Evolutionary conservation across 1,140 invertebrate species (phyloP), one percentile per base, ranked within the genome.

Genomic region (Fopius arisanus): DNA sequence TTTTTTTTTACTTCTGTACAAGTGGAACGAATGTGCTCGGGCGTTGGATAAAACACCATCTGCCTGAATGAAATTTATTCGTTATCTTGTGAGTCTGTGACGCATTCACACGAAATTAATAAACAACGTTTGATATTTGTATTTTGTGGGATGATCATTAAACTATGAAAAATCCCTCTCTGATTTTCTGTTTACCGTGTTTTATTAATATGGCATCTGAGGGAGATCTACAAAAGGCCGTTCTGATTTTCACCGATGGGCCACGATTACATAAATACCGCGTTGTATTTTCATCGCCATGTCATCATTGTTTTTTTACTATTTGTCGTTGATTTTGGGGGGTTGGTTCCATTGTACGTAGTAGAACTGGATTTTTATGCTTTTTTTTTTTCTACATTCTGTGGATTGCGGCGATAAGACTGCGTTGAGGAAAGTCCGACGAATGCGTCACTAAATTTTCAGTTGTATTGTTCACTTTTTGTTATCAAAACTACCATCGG

Each of bases 11-110:
- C 19, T 26, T 6, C 21, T 59, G 54, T 59, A 23, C 23, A 59
- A 59, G 54, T 59, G 54, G 54, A 59, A 59, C 26, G 54, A 59
- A 59, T 26, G 48, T 54, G 54, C 54, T 59, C 21, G 23, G 54
- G 54, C 54, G 54, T 59, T 59, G 54, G 54, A 59, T 59, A 59
- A 59, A 59, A 59, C 5, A 59, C 19, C 54, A 59, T 5, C 54
- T 59, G 54, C 54, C 21, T 59, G 54, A 59, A 26, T 59, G 23
- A 59, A 26, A 59, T 59, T 21, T 4, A 26, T 59, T 19, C 23
- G 14, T 59, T 59, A 19, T 59, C 23, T 9, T 59, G 54, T 10
- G 23, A 59, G 54, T 26, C 0, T 59, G 23, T 59, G 54, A 1
- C 2, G 23, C 10, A 28, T 59, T 26, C 54, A 26, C 3, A 6